A percentile compares a stretch with the other conserved stretches of the same genome.
Conservation (phyloP, 2,797 vertebrate species). For the Myiotriccus ornatus region DNA sequence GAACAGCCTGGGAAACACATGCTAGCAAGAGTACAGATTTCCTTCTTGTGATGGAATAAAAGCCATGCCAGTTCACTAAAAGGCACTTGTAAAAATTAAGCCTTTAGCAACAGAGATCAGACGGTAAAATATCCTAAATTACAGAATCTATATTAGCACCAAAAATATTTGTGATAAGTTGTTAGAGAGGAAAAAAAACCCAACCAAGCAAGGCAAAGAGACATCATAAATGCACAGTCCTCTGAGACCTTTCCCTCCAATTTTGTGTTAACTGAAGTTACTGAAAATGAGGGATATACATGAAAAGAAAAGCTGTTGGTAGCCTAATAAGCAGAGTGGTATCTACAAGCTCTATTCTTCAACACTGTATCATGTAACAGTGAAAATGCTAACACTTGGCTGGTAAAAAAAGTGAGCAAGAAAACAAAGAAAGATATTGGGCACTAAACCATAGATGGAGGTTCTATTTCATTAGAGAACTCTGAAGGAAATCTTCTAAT, state of each 20-base stretch:
- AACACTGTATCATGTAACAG: not conserved
- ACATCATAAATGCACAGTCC: not conserved
- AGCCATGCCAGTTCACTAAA: not conserved
- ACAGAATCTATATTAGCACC: not conserved
- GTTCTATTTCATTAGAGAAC: not conserved
- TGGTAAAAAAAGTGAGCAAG: not conserved
- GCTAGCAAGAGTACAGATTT: constrained; percentile 21
- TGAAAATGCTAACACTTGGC: not conserved
- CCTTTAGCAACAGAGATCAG: not conserved
- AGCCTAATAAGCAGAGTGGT: not conserved
- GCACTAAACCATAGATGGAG: not conserved
- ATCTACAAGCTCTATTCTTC: not conserved
- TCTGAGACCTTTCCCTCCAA: not conserved
- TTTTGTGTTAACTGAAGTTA: not conserved
- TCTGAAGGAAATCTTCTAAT: not conserved
- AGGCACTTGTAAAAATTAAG: not conserved
- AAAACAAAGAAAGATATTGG: not conserved
- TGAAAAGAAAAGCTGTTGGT: not conserved
- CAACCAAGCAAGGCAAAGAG: not conserved
- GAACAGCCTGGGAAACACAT: constrained; percentile 20
- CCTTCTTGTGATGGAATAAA: not conserved
- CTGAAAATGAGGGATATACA: not conserved
- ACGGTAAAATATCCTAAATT: not conserved
- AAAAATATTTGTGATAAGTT: not conserved
- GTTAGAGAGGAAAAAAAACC: not conserved